phyloP scores from a whole-genome alignment of 2,797 vertebrate species.

The Anguilla anguilla region DNA sequence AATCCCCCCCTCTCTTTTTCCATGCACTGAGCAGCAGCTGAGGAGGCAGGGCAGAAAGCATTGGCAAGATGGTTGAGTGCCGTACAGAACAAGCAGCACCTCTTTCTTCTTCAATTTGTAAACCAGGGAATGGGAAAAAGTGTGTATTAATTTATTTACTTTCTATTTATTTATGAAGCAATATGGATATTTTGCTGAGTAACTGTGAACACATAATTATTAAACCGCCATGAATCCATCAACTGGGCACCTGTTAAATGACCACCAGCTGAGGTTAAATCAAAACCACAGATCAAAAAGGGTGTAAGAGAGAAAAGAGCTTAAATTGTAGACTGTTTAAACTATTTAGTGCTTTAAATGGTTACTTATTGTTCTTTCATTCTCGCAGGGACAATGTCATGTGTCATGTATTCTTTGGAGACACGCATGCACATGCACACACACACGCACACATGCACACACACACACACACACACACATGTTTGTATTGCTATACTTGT shows the following conservation, averaged over 20 bases:
- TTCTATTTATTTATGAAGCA: background rate
- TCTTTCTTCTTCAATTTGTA: background rate
- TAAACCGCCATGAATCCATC: background rate
- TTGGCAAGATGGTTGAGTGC: background rate
- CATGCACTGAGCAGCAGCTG: conserved; percentile 11
- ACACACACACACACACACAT: too few species aligned
- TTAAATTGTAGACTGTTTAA: background rate
- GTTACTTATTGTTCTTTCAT: background rate
- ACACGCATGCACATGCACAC: background rate
- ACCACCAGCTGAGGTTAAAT: background rate
- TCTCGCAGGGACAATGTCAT: background rate
- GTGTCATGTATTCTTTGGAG: background rate
- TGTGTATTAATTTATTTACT: background rate
- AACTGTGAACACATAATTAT: background rate
- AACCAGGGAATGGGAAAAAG: background rate
- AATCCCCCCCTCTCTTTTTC: conserved; percentile 14
- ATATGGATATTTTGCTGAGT: background rate
- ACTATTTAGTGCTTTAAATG: background rate
- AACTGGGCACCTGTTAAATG: background rate
- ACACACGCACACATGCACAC: too few species aligned
- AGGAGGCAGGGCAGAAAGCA: background rate
- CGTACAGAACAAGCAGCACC: background rate
- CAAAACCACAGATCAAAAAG: background rate
- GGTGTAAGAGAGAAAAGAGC: background rate
- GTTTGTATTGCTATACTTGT: too few species aligned